Evolutionary conservation across 2,888 invertebrate genomes (phyloP).

Genomic region (Diarsia rubi): DNA sequence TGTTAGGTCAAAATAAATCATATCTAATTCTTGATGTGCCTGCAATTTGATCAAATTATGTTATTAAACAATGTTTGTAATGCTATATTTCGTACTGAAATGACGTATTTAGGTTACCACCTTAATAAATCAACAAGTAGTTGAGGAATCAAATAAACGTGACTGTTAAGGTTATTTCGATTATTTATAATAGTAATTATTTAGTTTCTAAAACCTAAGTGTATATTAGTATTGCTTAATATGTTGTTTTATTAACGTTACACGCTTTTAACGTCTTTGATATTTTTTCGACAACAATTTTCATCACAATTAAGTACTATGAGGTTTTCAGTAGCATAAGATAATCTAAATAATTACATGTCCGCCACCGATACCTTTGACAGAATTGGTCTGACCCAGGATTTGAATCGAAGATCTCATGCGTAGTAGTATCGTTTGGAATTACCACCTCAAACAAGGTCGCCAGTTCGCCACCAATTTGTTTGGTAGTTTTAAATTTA

Average conservation of each 20-base stretch:
- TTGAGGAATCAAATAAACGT: slow-evolving; percentile 33
- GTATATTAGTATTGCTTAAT: too few relatives aligned
- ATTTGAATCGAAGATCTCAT: too few relatives aligned
- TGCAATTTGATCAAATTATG: slow-evolving; percentile 55
- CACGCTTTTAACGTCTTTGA: too few relatives aligned
- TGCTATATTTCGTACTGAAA: slow-evolving; percentile 32
- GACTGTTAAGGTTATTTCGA: slow-evolving; percentile 36
- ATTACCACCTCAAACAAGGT: too few relatives aligned
- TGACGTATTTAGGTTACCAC: slow-evolving; percentile 48
- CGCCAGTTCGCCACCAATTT: not conserved
- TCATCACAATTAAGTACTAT: too few relatives aligned
- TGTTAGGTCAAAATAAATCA: slow-evolving; percentile 53
- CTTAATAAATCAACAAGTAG: slow-evolving; percentile 43
- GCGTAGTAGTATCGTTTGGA: too few relatives aligned
- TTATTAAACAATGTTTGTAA: slow-evolving; percentile 47
- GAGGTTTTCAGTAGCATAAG: too few relatives aligned
- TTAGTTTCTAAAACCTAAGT: slow-evolving; percentile 46
- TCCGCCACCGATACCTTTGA: too few relatives aligned
- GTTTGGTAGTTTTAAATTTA: not conserved
- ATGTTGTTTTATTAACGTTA: too few relatives aligned
- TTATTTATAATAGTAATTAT: slow-evolving; percentile 48
- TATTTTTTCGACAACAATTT: too few relatives aligned
- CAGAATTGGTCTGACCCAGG: too few relatives aligned
- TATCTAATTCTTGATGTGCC: slow-evolving; percentile 23
- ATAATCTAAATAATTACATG: too few relatives aligned